Base-by-base conservation (phyloP, 2,888 invertebrate genomes). In the Diplolepis rosae region DNA sequence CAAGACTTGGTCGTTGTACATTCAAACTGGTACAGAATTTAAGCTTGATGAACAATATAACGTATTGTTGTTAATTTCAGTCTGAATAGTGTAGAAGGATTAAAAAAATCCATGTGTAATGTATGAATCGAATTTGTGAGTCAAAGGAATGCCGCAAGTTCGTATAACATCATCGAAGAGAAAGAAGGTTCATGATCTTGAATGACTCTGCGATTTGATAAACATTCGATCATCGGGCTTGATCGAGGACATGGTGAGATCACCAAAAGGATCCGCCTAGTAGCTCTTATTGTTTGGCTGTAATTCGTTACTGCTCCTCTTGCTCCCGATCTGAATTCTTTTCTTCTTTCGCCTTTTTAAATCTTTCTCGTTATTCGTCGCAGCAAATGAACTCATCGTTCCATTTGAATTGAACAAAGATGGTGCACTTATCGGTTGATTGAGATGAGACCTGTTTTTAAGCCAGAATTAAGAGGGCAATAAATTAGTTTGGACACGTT, bases 151-250 rank as follows among this genome's bases (percentile, higher is more conserved):
- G 71, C 71, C 68, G 68, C 68, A 28, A 28, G 45, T 61, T 35
- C 15, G 11, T 50, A 56, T 45, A 39, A 67, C 61, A 32, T 51
- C 24, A 45, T 48, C 28, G 18, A 22, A 65, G 67, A 61, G 65
- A 65, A 65, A 65, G 65, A 66, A 66, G 66, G 28, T 65, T 15
- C 42, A 45, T 48, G 48, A 65, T 65, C n/a, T 22, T 71, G 70
- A 76, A 81, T 83, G 83, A 82, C 80, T 79, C 51, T 65, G 79
- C 82, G 69, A 56, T 82, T 76, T 70, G 75, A 56, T 32, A 72
- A 77, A 61, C 65, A 48, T 39, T 61, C 65, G 48, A 65, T 61
- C 69, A 48, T 61, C 61, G 15, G 56, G 32, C 48, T 28, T 48
- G 45, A 42, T 13, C 50, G 45, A 32, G 50, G 61, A 69, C 69